These are phyloP conservation scores for Steatornis caripensis DNA, from an alignment of 2,113 vertebrate genomes.

Conservation along the genomic window DNA sequence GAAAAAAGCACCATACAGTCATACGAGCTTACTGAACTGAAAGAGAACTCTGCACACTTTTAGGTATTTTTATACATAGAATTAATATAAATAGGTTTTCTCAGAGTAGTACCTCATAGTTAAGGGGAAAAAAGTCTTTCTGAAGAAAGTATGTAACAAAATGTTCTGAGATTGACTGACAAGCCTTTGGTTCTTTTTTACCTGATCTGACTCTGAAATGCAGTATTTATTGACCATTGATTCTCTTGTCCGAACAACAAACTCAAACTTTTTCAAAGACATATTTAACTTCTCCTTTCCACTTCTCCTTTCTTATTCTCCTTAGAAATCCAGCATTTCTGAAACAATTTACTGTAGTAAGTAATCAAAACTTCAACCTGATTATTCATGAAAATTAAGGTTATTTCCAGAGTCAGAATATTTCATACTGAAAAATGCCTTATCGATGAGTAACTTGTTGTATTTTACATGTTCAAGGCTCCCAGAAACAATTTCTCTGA, in stretches of 20 bases:
- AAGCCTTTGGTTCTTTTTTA: background rate
- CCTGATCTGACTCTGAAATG: background rate
- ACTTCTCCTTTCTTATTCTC: background rate
- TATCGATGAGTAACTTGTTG: background rate
- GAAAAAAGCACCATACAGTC: background rate
- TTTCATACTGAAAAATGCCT: background rate
- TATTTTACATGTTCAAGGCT: background rate
- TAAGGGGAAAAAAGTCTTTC: background rate
- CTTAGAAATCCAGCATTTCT: background rate
- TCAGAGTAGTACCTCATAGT: background rate
- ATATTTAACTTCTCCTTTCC: background rate
- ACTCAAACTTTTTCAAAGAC: background rate
- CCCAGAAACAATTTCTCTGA: background rate
- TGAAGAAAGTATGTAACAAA: background rate
- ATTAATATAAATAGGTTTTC: background rate
- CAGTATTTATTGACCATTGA: background rate
- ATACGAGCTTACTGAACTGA: conserved; percentile 6
- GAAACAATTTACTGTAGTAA: background rate
- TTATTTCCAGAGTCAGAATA: background rate
- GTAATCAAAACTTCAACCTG: background rate
- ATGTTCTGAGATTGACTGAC: background rate
- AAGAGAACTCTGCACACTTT: background rate
- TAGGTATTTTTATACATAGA: background rate
- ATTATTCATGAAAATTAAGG: background rate
- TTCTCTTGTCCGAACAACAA: background rate